Evolutionary conservation across 2,797 vertebrate species (phyloP).

Genomic region (Dermochelys coriacea): DNA sequence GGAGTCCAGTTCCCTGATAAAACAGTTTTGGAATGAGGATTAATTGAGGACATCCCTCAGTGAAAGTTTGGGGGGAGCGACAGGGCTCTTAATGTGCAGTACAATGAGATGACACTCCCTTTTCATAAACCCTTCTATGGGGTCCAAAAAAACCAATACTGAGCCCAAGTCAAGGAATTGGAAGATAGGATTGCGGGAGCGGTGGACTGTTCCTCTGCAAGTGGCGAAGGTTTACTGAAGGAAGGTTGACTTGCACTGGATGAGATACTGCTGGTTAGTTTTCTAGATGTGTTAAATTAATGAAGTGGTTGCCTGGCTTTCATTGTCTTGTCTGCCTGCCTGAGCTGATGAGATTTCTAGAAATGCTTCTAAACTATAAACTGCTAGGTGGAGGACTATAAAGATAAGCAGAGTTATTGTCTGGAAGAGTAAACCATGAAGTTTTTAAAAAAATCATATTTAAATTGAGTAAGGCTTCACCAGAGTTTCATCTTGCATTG

Average conservation of each 20-base stretch:
- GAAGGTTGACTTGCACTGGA: neutral
- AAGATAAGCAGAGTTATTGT: neutral
- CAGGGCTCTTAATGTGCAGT: too few relatives aligned
- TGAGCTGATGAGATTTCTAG: neutral
- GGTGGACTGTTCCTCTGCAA: neutral
- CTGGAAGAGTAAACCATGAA: neutral
- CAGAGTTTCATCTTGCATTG: rapidly evolving
- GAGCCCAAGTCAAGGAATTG: neutral
- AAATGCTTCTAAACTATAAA: neutral
- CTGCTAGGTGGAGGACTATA: neutral
- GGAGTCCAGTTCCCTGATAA: slow-evolving; percentile 15
- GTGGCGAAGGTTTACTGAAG: neutral
- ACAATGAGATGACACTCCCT: neutral
- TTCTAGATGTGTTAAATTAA: neutral
- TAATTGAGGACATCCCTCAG: neutral
- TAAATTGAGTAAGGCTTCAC: neutral
- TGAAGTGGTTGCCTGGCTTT: neutral
- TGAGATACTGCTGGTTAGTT: neutral
- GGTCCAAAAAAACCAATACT: neutral
- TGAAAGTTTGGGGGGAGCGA: neutral
- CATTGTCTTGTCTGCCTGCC: neutral
- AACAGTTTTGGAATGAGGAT: neutral
- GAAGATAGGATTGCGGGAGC: neutral
- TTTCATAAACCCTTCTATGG: neutral
- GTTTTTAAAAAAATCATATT: neutral